Base-by-base conservation (phyloP, 2,888 invertebrate genomes). In the Clepsis dumicolana region DNA sequence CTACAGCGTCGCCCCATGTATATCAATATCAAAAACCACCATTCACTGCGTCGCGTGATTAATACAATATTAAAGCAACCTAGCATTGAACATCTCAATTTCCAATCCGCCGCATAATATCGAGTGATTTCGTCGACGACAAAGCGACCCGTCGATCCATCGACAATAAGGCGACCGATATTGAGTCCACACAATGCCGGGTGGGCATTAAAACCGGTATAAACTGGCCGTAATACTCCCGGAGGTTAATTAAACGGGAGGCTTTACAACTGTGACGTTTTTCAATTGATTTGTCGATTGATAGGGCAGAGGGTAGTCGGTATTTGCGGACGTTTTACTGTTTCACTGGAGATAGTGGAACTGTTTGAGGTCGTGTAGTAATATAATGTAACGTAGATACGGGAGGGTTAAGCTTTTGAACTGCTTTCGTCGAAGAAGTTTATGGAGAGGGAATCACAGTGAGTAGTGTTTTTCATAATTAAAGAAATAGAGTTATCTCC, bases 181-280 rank as follows among this genome's bases (percentile, higher is more conserved):
- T 90, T 90, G 87, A 87, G 82, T 84, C 84, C 79, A 80, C 83
- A 90, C 90, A 91, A 90, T 89, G 81, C 83, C 80, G 78, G 75
- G 77, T 77, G 82, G 79, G 81, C 79, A 85, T 61, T 88, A 86
- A 88, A 87, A 86, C 82, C 81, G 80, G 79, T 82, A 84, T 86
- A 85, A 89, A 85, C 84, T 83, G 82, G 81, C 83, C 84, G 85
- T 87, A 87, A 87, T 86, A 81, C 84, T 71, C 80, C 77, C 50
- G 79, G 80, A 75, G 81, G 87, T 89, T 90, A 90, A 91, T 91
- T 90, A 90, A 89, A 89, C 82, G 83, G 85, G 84, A 77, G 80
- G 78, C 81, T 83, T 83, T 60, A 66, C 60, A 78, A 79, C 81
- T 77, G 76, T 70, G 83, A 84, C 83, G 83, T 85, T 88, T 88